Evolutionary conservation across 37 sponge, comb jelly and placozoan genomes (phyloP).

Genomic region (Dysidea cf. avara): DNA sequence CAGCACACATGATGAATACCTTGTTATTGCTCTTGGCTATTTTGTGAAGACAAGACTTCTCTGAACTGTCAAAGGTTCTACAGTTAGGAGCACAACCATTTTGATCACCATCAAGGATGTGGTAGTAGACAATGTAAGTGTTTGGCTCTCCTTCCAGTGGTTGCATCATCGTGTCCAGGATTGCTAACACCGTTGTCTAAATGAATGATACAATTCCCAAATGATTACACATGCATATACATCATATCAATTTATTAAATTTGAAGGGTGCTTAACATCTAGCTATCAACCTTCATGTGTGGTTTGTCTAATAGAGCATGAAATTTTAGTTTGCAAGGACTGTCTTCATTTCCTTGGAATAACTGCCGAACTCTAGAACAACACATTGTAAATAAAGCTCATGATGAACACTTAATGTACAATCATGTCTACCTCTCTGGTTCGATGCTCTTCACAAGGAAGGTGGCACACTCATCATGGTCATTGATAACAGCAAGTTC

Average conservation of each 20-base stretch:
- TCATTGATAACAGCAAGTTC: constrained; percentile 40
- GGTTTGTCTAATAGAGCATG: too few species aligned
- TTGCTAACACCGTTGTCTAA: constrained; percentile 41
- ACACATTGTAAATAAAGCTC: too few species aligned
- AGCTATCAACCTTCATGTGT: too few species aligned
- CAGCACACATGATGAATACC: constrained; percentile 25
- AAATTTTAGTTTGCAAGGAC: too few species aligned
- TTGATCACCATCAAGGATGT: constrained; percentile 62
- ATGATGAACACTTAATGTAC: too few species aligned
- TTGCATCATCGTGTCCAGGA: constrained; percentile 73
- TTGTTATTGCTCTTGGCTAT: constrained; percentile 70
- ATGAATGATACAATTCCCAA: too few species aligned
- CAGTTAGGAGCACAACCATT: constrained; percentile 48
- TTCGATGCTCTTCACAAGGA: constrained; percentile 38
- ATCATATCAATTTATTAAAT: too few species aligned
- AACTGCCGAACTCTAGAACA: too few species aligned
- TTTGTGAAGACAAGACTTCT: constrained; percentile 63
- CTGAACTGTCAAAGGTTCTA: constrained; percentile 29
- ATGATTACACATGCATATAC: too few species aligned
- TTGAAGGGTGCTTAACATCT: too few species aligned
- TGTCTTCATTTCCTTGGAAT: too few species aligned
- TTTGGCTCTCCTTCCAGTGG: constrained; percentile 15
- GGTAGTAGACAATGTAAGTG: constrained; percentile 43
- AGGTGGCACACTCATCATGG: constrained; percentile 33
- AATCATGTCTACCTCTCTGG: constrained; percentile 20